Percentiles rank a stretch among this genome's conserved stretches.
Evolutionary conservation across 2,888 invertebrate species (phyloP).

Genomic region (Melangyna quadrimaculata): DNA sequence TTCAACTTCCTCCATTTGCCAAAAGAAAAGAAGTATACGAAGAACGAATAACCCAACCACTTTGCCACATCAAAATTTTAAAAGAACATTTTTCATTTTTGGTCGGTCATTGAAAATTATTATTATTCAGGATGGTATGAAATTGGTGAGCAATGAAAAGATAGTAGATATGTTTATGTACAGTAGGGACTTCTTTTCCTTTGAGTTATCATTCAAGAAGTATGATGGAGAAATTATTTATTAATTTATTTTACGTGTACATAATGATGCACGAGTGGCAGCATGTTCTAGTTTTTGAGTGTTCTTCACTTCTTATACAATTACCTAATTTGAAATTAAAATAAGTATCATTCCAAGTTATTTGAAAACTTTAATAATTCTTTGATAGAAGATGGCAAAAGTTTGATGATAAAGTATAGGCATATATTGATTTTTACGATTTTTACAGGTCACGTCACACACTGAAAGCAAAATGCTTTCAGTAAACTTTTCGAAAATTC

Average conservation of each 20-base stretch:
- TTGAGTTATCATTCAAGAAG: constrained; percentile 22
- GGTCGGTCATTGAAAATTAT: constrained; percentile 40
- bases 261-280: constrained; percentile 19
- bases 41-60: background rate
- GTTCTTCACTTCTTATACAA: background rate
- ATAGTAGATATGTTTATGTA: no score
- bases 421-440: no score
- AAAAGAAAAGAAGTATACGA: background rate
- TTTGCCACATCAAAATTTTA: constrained; percentile 44
- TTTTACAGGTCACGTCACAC: no score
- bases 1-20: background rate
- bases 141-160: constrained; percentile 18
- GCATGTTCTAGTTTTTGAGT: constrained; percentile 27
- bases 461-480: no score
- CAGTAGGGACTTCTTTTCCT: constrained; percentile 23
- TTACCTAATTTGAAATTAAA: background rate
- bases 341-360: background rate
- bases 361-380: background rate
- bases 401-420: background rate
- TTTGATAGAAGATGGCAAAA: background rate
- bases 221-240: constrained; percentile 37
- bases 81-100: constrained; percentile 31
- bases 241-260: constrained; percentile 54
- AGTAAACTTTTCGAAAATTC: no score
- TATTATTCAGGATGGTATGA: constrained; percentile 39